Evolutionary conservation across 2,797 vertebrate species (phyloP), one percentile per base, ranked within the genome.

Genomic region (Intellagama lesueurii): DNA sequence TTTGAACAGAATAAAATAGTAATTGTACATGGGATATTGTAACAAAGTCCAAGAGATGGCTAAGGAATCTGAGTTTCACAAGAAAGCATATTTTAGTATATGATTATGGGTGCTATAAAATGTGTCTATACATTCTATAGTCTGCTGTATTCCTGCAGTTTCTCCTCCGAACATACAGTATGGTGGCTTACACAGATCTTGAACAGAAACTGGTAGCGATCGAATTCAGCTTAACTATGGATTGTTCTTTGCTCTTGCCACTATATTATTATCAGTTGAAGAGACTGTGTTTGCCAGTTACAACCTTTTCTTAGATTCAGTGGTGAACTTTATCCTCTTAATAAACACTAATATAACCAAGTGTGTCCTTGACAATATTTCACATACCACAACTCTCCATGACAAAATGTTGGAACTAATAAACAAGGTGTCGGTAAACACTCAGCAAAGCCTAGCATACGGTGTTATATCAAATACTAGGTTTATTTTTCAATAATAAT

Each of bases 301-400:
- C 95, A 95, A 95, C 95, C 93, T 97, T 97, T 97, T 94, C 96
- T 97, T 97, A 97, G 97, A 96, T 95, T 96, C 96, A 83, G 94
- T 97, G 96, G 92, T 97, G 96, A 95, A 97, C 95, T 95, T 97
- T 96, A 97, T 94, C 95, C 96, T 97, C 96, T 97, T 97, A 96
- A 95, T 97, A 97, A 97, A 96, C 97, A 96, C 97, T 97, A 97
- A 96, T 96, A 96, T 96, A 96, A 97, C 96, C 96, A 94, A 97
- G 95, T 91, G 96, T 97, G 96, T 97, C 96, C 96, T 97, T 96
- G 96, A 95, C 96, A 94, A 95, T 97, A 97, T 96, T 96, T 97
- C 96, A 96, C 94, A 96, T 95, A 80, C 24, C 24, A 85, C 96
- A 96, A 97, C 96, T 95, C 60, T 86, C 75, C 95, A 96, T 96